These are phyloP conservation scores for Cryptocephalus moraei DNA, from an alignment of 2,888 invertebrate genomes.

Conservation along the genomic window DNA sequence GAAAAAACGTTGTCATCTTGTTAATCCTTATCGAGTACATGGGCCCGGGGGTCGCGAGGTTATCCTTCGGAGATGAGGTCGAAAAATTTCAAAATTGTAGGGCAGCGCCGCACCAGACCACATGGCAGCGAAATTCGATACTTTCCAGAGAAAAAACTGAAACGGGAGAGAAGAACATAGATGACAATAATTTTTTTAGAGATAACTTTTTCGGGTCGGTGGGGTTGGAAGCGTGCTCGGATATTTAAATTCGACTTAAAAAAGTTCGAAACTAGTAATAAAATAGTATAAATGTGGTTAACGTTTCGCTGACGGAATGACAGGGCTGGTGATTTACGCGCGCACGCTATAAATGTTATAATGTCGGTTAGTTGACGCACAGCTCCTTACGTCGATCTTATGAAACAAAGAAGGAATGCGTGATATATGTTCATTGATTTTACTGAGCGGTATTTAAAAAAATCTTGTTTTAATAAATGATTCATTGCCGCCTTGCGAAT, in stretches of 20 bases:
- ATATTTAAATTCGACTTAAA: neutral
- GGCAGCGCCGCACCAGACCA: conserved; percentile 1
- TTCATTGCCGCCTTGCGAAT: no score
- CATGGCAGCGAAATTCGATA: conserved; percentile 5
- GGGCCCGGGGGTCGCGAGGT: conserved; percentile 7
- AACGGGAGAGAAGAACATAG: neutral
- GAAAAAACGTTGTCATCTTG: conserved; percentile 11
- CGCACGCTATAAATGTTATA: no score
- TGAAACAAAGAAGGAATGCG: no score
- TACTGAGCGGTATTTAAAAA: no score
- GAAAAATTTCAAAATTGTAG: conserved; percentile 1
- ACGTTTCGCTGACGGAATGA: no score
- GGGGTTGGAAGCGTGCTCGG: conserved; percentile 1
- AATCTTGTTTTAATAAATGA: no score
- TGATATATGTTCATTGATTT: no score
- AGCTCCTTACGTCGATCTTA: no score
- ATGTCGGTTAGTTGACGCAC: no score
- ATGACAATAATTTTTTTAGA: conserved; percentile 1
- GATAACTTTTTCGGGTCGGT: conserved; percentile 1
- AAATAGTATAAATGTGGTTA: no score
- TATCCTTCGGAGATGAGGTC: neutral
- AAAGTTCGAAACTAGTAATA: no score
- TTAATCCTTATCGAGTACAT: conserved; percentile 7
- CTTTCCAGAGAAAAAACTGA: neutral
- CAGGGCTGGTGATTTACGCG: no score